phyloP scores from a whole-genome alignment of 92 coral and sea anemone species.

The Nematostella vectensis region DNA sequence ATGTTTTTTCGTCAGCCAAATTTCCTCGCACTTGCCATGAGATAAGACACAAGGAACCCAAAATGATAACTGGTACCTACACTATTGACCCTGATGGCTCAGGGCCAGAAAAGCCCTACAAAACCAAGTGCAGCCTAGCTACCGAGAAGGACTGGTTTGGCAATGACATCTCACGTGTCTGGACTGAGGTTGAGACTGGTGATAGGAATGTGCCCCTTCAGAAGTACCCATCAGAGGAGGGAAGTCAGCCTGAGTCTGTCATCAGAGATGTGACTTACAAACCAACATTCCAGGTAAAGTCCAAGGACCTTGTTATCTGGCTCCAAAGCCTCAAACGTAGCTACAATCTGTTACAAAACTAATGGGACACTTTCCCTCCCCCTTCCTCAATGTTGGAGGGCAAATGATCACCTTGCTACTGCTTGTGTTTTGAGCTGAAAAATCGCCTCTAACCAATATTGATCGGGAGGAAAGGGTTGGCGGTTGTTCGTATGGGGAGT shows the following conservation, averaged over 20 bases:
- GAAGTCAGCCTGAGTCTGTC: conserved; percentile 23
- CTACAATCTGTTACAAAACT: too few relatives aligned
- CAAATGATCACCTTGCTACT: too few relatives aligned
- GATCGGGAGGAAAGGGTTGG: too few relatives aligned
- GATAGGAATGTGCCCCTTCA: conserved; percentile 22
- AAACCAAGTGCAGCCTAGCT: conserved; percentile 55
- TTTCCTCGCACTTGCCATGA: conserved; percentile 33
- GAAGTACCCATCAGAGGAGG: conserved; percentile 26
- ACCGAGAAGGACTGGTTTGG: conserved; percentile 29
- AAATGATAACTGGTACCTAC: conserved; percentile 23
- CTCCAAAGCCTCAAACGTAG: too few relatives aligned
- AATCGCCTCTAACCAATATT: too few relatives aligned
- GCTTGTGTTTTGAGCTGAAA: too few relatives aligned
- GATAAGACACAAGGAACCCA: conserved; percentile 9
- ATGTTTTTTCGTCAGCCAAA: conserved; percentile 50
- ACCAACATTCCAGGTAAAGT: conserved; percentile 37
- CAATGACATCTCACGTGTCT: conserved; percentile 29
- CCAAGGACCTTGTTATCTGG: too few relatives aligned
- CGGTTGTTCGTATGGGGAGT: too few relatives aligned
- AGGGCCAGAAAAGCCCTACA: conserved; percentile 46
- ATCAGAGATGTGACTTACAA: conserved; percentile 41
- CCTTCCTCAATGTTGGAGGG: too few relatives aligned
- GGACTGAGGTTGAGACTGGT: conserved; percentile 33
- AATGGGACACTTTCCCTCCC: too few relatives aligned
- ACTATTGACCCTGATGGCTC: conserved; percentile 84